These are phyloP conservation scores for Piezodorus guildinii DNA, from an alignment of 1,140 invertebrate genomes.

Conservation along the genomic window DNA sequence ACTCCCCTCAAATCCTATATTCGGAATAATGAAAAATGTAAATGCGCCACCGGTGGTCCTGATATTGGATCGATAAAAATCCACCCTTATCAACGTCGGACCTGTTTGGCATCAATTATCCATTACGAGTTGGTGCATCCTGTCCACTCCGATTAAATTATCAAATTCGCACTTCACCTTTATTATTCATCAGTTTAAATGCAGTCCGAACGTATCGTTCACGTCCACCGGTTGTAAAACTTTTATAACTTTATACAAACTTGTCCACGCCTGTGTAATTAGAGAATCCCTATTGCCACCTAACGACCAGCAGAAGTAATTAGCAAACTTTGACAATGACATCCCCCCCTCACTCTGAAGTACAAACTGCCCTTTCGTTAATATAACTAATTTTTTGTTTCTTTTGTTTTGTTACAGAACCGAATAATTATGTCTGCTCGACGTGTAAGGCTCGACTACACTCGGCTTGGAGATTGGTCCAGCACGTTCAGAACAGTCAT, in stretches of 20 bases:
- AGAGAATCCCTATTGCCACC: neutral
- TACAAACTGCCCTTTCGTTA: neutral
- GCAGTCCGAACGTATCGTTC: conserved; percentile 3
- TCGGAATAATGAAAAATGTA: conserved; percentile 14
- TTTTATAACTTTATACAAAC: conserved; percentile 3
- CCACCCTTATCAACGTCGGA: neutral
- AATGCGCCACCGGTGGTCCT: conserved; percentile 2
- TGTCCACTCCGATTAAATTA: neutral
- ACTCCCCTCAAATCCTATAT: neutral
- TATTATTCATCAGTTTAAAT: conserved; percentile 15
- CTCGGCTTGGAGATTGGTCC: conserved; percentile 87
- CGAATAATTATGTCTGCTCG: conserved; percentile 83
- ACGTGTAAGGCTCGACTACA: conserved; percentile 82
- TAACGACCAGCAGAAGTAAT: conserved; percentile 13
- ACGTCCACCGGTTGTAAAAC: conserved; percentile 1
- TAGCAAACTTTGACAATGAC: conserved; percentile 12
- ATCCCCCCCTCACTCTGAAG: neutral
- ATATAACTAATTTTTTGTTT: conserved; percentile 28
- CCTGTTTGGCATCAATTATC: neutral
- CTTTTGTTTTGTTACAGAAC: conserved; percentile 66
- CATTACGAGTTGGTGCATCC: neutral
- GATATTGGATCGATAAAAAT: conserved; percentile 12
- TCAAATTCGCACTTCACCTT: neutral
- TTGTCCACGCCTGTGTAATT: conserved; percentile 4
- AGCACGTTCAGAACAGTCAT: conserved; percentile 87